Conservation (phyloP, 2,113 vertebrate genomes). For the Tringa solitaria region DNA sequence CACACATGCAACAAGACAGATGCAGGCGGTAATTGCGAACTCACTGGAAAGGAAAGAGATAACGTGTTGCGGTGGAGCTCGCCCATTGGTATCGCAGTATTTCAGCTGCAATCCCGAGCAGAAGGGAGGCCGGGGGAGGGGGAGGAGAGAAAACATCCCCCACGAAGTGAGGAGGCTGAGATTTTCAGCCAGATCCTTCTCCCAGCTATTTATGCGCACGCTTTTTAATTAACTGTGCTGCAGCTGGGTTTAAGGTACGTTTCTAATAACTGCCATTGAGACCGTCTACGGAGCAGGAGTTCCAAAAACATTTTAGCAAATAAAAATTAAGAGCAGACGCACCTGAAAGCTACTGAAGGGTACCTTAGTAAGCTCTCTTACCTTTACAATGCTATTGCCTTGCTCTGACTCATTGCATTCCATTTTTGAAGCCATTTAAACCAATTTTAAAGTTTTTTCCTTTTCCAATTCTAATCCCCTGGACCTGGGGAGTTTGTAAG, state of each 20-base stretch:
- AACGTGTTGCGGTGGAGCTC: not conserved
- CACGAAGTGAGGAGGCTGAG: not conserved
- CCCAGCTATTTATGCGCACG: not conserved
- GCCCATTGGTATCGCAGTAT: not conserved
- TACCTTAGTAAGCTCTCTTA: not conserved
- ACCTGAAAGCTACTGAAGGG: not conserved
- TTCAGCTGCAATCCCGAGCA: not conserved
- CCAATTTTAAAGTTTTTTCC: not conserved
- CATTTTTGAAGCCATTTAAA: conserved; percentile 31
- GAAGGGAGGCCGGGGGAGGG: not conserved
- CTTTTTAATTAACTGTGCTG: not conserved
- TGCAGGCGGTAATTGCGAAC: not conserved
- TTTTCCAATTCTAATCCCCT: not conserved
- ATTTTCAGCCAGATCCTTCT: not conserved
- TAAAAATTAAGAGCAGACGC: not conserved
- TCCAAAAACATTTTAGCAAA: not conserved
- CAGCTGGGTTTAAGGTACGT: not conserved
- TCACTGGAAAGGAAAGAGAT: not conserved
- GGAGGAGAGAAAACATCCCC: not conserved
- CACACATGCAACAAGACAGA: not conserved
- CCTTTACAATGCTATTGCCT: not conserved
- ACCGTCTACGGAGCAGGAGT: not conserved
- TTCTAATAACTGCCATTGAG: not conserved
- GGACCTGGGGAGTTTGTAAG: not conserved
- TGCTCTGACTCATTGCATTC: not conserved